These are phyloP conservation scores for Pantherophis alleghaniensis DNA, from an alignment of 2,797 vertebrate genomes.

Conservation along the genomic window DNA sequence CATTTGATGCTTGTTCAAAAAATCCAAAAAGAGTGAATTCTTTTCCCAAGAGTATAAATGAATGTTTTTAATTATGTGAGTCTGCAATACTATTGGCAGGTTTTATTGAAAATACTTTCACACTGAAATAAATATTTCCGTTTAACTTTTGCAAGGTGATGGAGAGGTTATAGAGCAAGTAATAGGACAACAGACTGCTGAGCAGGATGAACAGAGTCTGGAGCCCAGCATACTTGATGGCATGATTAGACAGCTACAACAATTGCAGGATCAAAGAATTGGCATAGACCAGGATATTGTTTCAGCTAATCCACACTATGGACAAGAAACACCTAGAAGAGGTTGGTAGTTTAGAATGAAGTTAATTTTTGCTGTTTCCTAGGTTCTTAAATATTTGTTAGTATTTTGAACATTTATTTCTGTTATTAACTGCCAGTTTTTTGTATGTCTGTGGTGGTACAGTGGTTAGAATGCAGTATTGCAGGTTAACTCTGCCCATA, in stretches of 20 bases:
- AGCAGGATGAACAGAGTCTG: conserved; percentile 78
- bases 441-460: background rate
- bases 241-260: conserved; percentile 86
- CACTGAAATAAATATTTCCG: background rate
- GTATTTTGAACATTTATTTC: background rate
- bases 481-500: background rate
- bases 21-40: background rate
- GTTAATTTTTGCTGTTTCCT: background rate
- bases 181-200: conserved; percentile 89
- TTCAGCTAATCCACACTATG: conserved; percentile 43
- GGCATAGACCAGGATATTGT: conserved; percentile 57
- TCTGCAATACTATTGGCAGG: background rate
- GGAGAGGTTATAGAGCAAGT: conserved; percentile 98
- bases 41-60: background rate
- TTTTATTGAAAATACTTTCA: background rate
- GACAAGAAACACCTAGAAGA: conserved; percentile 84
- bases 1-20: background rate
- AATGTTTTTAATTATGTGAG: background rate
- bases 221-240: conserved; percentile 84
- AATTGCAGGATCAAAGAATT: conserved; percentile 80
- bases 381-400: background rate
- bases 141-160: conserved; percentile 78
- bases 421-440: background rate
- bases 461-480: background rate
- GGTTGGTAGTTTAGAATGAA: conserved; percentile 69